These are phyloP conservation scores for Halcyon badia DNA, from an alignment of 2,797 vertebrate genomes.

Conservation along the genomic window DNA sequence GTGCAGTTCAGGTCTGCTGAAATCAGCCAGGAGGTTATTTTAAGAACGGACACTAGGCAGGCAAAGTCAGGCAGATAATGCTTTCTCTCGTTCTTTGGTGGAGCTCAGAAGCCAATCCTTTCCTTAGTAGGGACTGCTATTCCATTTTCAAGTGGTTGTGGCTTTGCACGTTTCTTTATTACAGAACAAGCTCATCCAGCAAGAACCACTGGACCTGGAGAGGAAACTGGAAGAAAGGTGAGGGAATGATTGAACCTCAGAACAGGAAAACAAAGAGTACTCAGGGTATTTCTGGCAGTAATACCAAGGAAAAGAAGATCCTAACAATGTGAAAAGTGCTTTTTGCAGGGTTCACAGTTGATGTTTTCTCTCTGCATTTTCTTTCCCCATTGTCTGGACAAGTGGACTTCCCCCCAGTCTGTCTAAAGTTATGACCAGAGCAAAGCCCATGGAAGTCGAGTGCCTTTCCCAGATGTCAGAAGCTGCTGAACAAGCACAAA, in stretches of 20 bases:
- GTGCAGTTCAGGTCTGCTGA: neutral
- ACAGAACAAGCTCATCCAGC: neutral
- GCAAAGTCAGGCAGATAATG: neutral
- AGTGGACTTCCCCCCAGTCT: neutral
- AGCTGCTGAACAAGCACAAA: slow-evolving; percentile 54
- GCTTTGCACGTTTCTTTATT: neutral
- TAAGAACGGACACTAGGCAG: neutral
- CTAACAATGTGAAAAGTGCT: neutral
- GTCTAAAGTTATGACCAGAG: fast-evolving
- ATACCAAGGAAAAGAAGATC: neutral
- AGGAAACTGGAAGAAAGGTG: neutral
- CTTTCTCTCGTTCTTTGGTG: neutral
- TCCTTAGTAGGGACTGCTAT: neutral
- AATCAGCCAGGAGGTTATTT: neutral
- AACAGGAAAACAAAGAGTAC: neutral
- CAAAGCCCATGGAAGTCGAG: neutral
- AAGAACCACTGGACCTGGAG: neutral
- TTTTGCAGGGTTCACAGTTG: neutral
- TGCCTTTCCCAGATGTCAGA: neutral
- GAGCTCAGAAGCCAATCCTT: neutral
- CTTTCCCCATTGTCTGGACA: neutral
- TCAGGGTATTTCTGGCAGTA: neutral
- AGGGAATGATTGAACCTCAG: neutral
- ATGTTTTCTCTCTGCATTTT: neutral
- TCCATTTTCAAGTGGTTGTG: neutral